Evolutionary conservation across 1,140 invertebrate genomes (phyloP).

Genomic region (Drosophila fuyamai): DNA sequence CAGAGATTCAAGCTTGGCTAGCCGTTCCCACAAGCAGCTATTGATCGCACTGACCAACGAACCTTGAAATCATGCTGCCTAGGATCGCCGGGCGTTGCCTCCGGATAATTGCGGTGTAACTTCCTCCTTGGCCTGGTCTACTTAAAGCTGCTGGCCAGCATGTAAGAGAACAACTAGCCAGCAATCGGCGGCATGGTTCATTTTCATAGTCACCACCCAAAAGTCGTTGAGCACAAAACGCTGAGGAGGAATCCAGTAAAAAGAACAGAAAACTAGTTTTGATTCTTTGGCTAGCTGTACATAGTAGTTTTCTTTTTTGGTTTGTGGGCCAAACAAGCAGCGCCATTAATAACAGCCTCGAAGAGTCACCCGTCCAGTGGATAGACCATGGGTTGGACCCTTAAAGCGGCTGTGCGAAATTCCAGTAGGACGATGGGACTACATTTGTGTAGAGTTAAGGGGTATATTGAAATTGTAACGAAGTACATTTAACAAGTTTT

Average conservation of each 20-base stretch:
- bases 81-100: constrained; percentile 32
- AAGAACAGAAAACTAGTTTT: constrained; percentile 45
- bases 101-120: constrained; percentile 57
- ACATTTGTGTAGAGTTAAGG: no score
- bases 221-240: constrained; percentile 51
- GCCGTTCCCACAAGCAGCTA: not conserved
- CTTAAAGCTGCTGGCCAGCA: not conserved
- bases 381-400: not conserved
- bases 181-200: constrained; percentile 26
- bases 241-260: constrained; percentile 16
- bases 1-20: not conserved
- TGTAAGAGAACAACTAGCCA: constrained; percentile 19
- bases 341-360: constrained; percentile 69
- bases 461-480: no score
- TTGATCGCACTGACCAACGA: not conserved
- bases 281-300: constrained; percentile 30
- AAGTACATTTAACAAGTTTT: no score
- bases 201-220: constrained; percentile 42
- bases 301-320: constrained; percentile 25
- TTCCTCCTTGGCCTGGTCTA: constrained; percentile 28
- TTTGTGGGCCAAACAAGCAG: constrained; percentile 56
- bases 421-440: not conserved
- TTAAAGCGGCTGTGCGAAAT: not conserved
- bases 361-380: constrained; percentile 40
- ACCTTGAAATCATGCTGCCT: constrained; percentile 14